Percentiles rank a stretch among this genome's conserved stretches.
These are phyloP conservation scores for Steinernema scapterisci DNA, from an alignment of 2,888 invertebrate genomes.

Conservation along the genomic window DNA sequence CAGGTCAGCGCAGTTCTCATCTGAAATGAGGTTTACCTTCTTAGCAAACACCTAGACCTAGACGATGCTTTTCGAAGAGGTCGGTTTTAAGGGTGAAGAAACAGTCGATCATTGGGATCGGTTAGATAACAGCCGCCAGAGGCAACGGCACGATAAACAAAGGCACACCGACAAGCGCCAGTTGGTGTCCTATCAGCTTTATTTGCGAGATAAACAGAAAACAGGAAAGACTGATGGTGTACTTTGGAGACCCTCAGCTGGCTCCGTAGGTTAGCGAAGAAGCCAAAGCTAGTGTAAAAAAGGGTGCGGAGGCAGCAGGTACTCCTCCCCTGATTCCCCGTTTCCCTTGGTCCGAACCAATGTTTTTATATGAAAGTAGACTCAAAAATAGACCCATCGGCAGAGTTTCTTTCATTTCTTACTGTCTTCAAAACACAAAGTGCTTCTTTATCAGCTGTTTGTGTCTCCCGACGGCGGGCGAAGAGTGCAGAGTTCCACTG, in stretches of 20 bases:
- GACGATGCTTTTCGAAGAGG: neutral
- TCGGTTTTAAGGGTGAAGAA: neutral
- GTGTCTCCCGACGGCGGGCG: neutral
- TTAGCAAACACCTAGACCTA: neutral
- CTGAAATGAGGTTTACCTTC: neutral
- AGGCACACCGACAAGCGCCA: neutral
- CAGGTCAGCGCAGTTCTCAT: slow-evolving; percentile 4
- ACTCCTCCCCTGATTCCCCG: too few species aligned
- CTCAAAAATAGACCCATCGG: too few species aligned
- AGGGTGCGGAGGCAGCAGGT: too few species aligned
- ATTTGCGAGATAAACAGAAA: slow-evolving; percentile 1
- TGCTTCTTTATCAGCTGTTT: neutral
- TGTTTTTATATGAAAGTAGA: too few species aligned
- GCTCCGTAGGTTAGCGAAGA: too few species aligned
- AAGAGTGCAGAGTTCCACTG: neutral
- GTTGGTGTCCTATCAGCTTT: neutral
- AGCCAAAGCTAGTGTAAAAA: too few species aligned
- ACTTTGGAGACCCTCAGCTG: neutral
- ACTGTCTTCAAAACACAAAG: neutral
- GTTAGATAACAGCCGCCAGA: slow-evolving; percentile 16
- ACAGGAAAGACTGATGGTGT: neutral
- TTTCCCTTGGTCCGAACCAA: too few species aligned
- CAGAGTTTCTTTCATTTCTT: too few species aligned
- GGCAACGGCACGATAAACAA: slow-evolving; percentile 11
- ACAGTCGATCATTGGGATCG: neutral